Base-by-base conservation (phyloP, 1,140 invertebrate species). In the Saccostrea cuccullata region DNA sequence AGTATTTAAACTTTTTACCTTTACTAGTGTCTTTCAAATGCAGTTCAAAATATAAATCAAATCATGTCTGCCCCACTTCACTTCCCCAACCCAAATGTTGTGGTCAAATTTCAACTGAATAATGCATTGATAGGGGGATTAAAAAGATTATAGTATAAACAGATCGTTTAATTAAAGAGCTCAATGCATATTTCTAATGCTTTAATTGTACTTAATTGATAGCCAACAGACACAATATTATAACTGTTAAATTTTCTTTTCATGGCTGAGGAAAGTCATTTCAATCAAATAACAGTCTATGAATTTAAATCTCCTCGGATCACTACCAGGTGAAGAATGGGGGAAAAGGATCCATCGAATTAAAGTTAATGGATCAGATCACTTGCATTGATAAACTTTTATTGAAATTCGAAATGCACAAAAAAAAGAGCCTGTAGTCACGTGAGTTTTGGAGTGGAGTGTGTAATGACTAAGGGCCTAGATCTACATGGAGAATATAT, bases 171-270 rank as follows among this genome's bases (percentile, higher is more conserved):
- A 77, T 77, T 77, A 15, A 77, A 77, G 70, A 77, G 26, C 70
- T 77, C 26, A 77, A 77, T 77, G 70, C 70, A 77, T 77, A 36
- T 77, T 77, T 77, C 30, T 36, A 77, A 77, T 77, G 70, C 70
- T 23, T 73, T 26, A 30, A 73, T 73, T 73, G 26, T 9, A 30
- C n/a, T 77, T 30, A 77, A 77, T 77, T 77, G 70, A 77, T 77
- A 77, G 70, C 70, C 70, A 30, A 36, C 30, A 77, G 70, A 77
- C 70, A 77, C 70, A 36, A 17, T 15, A 12, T 77, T 12, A 36
- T 30, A 9, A 23, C 60, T n/a, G 60, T 67, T 73, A 26, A 77
- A 77, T 15, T 26, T 12, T 15, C 11, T 36, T 36, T 77, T 30
- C 15, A 15, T 15, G 30, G 23, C 23, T 15, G 30, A 77, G 30